A percentile compares a stretch with the other conserved stretches of the same genome.
Conservation (phyloP, 2,888 invertebrate species). For the Branchipolynoe longqiensis region DNA sequence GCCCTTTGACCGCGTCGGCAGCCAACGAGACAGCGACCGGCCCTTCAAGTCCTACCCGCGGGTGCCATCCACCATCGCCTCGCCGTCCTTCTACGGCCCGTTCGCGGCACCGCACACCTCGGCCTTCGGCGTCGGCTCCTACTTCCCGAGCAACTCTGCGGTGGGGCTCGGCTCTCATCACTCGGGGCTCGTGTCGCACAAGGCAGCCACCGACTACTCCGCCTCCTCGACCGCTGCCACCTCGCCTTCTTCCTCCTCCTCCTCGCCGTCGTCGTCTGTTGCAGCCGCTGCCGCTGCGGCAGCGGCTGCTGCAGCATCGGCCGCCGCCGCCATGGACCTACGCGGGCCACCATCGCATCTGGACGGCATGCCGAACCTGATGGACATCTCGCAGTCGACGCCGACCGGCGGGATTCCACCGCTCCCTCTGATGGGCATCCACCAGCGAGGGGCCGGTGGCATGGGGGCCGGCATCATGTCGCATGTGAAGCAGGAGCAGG, state of each 20-base stretch:
- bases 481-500: conserved; percentile 26
- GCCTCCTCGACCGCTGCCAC: not conserved
- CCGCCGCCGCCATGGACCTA: conserved; percentile 48
- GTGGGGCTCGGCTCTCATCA: not conserved
- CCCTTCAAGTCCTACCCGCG: conserved; percentile 67
- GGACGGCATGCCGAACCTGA: conserved; percentile 37
- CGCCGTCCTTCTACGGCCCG: conserved; percentile 45
- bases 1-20: conserved; percentile 59
- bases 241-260: not conserved
- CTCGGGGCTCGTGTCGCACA: not conserved
- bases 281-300: conserved; percentile 1
- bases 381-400: conserved; percentile 58
- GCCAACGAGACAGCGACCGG: conserved; percentile 62
- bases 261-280: not conserved
- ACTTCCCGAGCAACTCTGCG: not conserved
- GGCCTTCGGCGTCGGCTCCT: conserved; percentile 51
- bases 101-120: conserved; percentile 43
- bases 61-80: conserved; percentile 42
- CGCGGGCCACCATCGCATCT: conserved; percentile 4
- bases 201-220: no score
- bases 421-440: not conserved
- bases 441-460: not conserved
- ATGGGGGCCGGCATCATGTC: not conserved
- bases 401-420: not conserved
- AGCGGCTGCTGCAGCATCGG: not conserved